Percentiles rank a stretch among this genome's conserved stretches.
These are phyloP conservation scores for Drosophila neutralis DNA, from an alignment of 2,888 invertebrate species.

Conservation along the genomic window DNA sequence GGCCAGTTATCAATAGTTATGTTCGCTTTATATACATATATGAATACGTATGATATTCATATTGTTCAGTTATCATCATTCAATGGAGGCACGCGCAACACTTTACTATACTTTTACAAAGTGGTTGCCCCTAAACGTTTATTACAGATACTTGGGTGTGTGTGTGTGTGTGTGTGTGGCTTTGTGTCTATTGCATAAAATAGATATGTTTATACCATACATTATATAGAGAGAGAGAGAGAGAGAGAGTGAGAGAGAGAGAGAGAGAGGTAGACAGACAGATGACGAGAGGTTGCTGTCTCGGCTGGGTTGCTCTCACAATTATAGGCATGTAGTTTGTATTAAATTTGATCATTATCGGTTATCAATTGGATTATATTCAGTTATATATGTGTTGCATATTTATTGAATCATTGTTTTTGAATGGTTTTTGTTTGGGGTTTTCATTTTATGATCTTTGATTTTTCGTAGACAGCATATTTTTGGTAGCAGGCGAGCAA, in stretches of 20 bases:
- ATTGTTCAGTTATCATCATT: constrained; percentile 39
- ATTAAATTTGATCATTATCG: constrained; percentile 68
- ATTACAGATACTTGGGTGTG: constrained; percentile 19
- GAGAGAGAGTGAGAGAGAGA: constrained; percentile 17
- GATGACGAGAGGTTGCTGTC: constrained; percentile 20
- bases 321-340: constrained; percentile 46
- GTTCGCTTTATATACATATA: constrained; percentile 24
- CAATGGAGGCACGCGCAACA: constrained; percentile 65
- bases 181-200: constrained; percentile 25
- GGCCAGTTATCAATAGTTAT: constrained; percentile 41
- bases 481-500: constrained; percentile 70
- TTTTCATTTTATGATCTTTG: constrained; percentile 16
- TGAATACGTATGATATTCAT: constrained; percentile 19
- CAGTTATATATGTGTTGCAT: constrained; percentile 4
- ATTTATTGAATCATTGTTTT: constrained; percentile 1
- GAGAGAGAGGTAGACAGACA: constrained; percentile 26
- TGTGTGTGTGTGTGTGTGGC: constrained; percentile 30
- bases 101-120: constrained; percentile 77
- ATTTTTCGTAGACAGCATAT: constrained; percentile 66
- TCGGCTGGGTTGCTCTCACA: constrained; percentile 46
- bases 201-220: constrained; percentile 19
- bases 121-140: constrained; percentile 18
- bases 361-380: constrained; percentile 13
- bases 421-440: constrained; percentile 6
- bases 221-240: constrained; percentile 1